These are phyloP conservation scores for Diploscapter pachys DNA, from an alignment of 1,140 invertebrate genomes.

Conservation along the genomic window DNA sequence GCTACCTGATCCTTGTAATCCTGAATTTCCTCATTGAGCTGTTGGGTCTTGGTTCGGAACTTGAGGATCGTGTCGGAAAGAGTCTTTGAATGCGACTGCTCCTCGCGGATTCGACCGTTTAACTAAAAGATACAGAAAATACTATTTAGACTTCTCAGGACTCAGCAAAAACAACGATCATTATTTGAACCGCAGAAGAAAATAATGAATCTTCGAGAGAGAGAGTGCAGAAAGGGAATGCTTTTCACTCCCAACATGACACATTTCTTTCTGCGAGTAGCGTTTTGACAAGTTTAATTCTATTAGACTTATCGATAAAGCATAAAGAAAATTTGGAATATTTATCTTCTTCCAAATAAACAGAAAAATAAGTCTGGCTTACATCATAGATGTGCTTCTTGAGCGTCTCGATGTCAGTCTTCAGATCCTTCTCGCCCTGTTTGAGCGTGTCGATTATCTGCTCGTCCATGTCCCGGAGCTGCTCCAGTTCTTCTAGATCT, in stretches of 20 bases:
- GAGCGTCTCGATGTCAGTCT: constrained; percentile 79
- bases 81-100: constrained; percentile 84
- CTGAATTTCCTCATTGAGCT: constrained; percentile 66
- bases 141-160: too few species aligned
- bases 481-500: constrained; percentile 61
- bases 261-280: too few species aligned
- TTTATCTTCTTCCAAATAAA: too few species aligned
- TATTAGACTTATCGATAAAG: too few species aligned
- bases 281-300: too few species aligned
- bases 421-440: constrained; percentile 82
- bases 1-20: constrained; percentile 52
- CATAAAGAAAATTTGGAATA: too few species aligned
- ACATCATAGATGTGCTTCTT: constrained; percentile 25
- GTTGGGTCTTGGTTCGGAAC: constrained; percentile 86
- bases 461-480: constrained; percentile 71
- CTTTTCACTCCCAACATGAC: too few species aligned
- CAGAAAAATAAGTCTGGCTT: constrained; percentile 63
- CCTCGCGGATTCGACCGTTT: constrained; percentile 66
- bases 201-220: too few species aligned
- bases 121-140: too few species aligned
- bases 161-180: too few species aligned
- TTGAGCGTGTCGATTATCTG: constrained; percentile 87
- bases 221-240: too few species aligned
- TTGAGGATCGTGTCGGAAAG: constrained; percentile 89
- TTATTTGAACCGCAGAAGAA: too few species aligned